These are phyloP conservation scores for Paramisgurnus dabryanus DNA, from an alignment of 2,113 vertebrate species.

Conservation along the genomic window DNA sequence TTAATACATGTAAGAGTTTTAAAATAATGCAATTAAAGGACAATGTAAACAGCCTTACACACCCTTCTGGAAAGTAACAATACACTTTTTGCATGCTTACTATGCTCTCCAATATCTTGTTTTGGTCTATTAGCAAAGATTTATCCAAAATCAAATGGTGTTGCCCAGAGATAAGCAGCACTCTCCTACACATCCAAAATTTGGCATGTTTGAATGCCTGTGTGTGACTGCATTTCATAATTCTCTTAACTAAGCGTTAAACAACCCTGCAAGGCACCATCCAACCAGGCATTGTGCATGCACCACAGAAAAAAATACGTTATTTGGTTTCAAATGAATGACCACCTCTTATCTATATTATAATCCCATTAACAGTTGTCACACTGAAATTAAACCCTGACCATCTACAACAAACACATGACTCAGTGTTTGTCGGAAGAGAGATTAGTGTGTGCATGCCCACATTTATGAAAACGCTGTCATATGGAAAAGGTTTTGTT, in stretches of 20 bases:
- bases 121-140: conserved; percentile 6
- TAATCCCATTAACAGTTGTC: neutral
- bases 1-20: too few species aligned
- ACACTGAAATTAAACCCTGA: conserved; percentile 6
- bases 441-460: neutral
- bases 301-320: neutral
- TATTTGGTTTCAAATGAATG: neutral
- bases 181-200: conserved; percentile 23
- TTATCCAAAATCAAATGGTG: conserved; percentile 13
- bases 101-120: neutral
- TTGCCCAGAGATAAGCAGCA: conserved; percentile 7
- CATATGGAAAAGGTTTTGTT: conserved; percentile 14
- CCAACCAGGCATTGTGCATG: neutral
- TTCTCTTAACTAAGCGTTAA: conserved; percentile 1
- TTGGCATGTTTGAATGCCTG: conserved; percentile 29
- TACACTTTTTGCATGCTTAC: neutral
- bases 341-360: neutral
- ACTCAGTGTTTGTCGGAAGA: neutral
- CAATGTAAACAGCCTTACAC: too few species aligned
- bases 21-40: too few species aligned
- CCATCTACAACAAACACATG: neutral
- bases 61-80: neutral
- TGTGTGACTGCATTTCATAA: conserved; percentile 19
- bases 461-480: conserved; percentile 12
- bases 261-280: conserved; percentile 3